Conservation (phyloP, 2,797 vertebrate species). For the Crenuchus spilurus region DNA sequence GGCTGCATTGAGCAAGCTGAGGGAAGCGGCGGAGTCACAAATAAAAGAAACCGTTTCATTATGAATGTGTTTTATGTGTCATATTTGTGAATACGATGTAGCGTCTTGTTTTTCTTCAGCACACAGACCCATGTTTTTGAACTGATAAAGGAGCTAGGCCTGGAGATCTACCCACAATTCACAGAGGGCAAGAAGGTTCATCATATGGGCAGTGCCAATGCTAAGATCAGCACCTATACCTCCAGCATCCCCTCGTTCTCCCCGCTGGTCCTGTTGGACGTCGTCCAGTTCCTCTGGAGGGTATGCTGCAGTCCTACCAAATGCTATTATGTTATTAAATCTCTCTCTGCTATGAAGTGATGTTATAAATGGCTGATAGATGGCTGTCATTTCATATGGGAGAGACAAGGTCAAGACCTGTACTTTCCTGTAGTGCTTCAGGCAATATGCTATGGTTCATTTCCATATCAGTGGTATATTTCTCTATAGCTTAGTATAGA, state of each 20-base stretch:
- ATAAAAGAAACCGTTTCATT: background rate
- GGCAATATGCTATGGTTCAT: background rate
- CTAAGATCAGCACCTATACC: conserved; percentile 67
- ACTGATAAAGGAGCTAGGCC: conserved; percentile 72
- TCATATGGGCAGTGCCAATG: conserved; percentile 67
- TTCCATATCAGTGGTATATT: background rate
- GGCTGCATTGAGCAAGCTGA: background rate
- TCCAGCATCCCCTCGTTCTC: conserved; percentile 69
- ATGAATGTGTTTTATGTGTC: background rate
- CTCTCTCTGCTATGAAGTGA: background rate
- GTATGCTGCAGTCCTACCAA: conserved; percentile 51
- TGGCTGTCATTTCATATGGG: background rate
- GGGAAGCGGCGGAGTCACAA: background rate
- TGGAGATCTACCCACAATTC: conserved; percentile 74
- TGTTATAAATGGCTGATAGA: background rate
- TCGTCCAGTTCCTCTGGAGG: conserved; percentile 70
- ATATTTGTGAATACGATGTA: background rate
- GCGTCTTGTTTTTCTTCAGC: conserved; percentile 52
- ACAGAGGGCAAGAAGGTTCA: conserved; percentile 72
- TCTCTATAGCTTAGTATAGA: background rate
- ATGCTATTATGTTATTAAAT: conserved; percentile 16
- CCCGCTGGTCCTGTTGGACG: conserved; percentile 67
- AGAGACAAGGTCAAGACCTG: conserved; percentile 4
- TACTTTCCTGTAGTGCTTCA: background rate
- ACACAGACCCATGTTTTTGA: conserved; percentile 74